A percentile compares a stretch with the other conserved stretches of the same genome.
These are phyloP conservation scores for Peromyscus aztecus DNA, from an alignment of 2,797 vertebrate genomes.

Conservation along the genomic window DNA sequence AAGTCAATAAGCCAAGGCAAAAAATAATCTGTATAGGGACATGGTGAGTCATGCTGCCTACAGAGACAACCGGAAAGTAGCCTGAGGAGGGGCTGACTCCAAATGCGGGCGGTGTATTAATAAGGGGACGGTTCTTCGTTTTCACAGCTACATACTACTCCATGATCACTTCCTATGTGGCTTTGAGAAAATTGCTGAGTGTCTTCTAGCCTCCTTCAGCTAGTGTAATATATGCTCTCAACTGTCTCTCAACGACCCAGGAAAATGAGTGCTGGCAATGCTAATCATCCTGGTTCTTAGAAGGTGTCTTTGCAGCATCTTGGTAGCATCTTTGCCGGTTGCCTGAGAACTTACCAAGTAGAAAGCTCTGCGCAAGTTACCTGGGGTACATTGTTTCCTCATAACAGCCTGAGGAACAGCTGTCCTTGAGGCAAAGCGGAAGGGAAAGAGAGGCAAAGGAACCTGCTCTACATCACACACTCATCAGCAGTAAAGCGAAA, in stretches of 20 bases:
- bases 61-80: not conserved
- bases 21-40: not conserved
- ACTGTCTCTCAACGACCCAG: not conserved
- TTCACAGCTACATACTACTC: constrained; percentile 10
- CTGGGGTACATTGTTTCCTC: not conserved
- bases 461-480: not conserved
- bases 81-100: not conserved
- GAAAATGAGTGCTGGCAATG: not conserved
- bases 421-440: not conserved
- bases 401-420: not conserved
- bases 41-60: not conserved
- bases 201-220: not conserved
- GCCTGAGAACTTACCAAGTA: not conserved
- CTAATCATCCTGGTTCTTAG: not conserved
- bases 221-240: not conserved
- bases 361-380: not conserved
- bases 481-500: not conserved
- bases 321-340: not conserved
- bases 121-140: not conserved
- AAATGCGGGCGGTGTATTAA: not conserved
- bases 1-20: not conserved
- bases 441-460: not conserved
- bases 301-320: not conserved
- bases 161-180: not conserved
- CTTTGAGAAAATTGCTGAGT: not conserved